These are phyloP conservation scores for Heterohyrax brucei DNA, from an alignment of 2,797 vertebrate species.

Conservation along the genomic window DNA sequence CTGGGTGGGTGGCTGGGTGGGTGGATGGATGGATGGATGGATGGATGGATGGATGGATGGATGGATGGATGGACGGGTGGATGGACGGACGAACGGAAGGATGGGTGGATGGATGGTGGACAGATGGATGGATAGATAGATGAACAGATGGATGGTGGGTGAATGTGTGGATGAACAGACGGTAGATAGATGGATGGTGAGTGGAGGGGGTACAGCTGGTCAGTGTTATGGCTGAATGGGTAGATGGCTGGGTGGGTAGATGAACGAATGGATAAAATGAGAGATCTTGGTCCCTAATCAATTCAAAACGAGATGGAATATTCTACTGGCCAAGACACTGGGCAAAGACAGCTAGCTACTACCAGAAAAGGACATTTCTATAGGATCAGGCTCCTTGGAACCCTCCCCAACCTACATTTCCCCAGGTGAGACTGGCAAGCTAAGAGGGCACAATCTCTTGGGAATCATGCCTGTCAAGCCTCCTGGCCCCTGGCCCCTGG, in stretches of 20 bases:
- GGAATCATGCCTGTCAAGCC: not conserved
- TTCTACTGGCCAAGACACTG: not conserved
- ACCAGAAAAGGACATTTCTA: not conserved
- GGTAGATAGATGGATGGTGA: no score
- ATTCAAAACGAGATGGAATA: not conserved
- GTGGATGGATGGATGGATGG: no score
- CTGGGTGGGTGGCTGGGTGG: not conserved
- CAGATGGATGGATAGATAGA: no score
- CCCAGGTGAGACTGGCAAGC: accelerated
- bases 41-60: not conserved
- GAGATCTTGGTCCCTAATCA: not conserved
- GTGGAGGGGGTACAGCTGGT: not conserved
- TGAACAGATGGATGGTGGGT: not conserved
- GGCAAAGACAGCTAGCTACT: not conserved
- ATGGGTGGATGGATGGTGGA: no score
- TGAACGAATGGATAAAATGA: not conserved
- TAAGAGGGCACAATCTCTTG: not conserved
- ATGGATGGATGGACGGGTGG: not conserved
- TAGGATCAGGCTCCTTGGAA: not conserved
- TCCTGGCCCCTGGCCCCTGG: not conserved
- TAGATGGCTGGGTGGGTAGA: not conserved
- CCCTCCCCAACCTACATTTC: not conserved
- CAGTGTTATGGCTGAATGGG: not conserved
- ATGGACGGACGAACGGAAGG: not conserved
- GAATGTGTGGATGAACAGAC: no score